Percentiles rank a stretch among this genome's conserved stretches.
Evolutionary conservation across 2,113 vertebrate genomes (phyloP).

Genomic region (Megaleporinus macrocephalus): DNA sequence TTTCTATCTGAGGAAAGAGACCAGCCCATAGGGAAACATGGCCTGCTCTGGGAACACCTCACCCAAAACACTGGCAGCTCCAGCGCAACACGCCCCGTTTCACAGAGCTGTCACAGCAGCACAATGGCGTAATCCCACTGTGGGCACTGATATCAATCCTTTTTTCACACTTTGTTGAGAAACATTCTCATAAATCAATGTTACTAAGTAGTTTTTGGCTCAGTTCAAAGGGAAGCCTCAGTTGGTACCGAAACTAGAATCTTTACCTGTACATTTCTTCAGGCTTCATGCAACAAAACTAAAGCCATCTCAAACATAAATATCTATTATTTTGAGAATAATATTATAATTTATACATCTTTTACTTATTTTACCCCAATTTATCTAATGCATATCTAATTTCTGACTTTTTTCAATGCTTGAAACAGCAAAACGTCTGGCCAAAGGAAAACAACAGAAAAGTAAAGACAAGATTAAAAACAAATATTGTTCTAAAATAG

Average conservation of each 20-base stretch:
- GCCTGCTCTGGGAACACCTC: slow-evolving; percentile 63
- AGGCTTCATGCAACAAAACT: no score
- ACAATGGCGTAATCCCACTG: slow-evolving; percentile 4
- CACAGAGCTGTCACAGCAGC: slow-evolving; percentile 6
- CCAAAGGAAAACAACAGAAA: no score
- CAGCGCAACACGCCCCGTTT: slow-evolving; percentile 7
- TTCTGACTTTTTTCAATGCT: no score
- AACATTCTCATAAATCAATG: not conserved
- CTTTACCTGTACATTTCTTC: no score
- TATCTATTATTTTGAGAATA: no score
- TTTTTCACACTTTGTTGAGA: not conserved
- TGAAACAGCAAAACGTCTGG: no score
- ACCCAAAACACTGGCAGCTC: slow-evolving; percentile 50
- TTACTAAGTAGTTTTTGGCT: no score
- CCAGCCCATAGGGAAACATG: slow-evolving; percentile 75
- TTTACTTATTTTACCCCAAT: not conserved
- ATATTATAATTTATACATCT: not conserved
- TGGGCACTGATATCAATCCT: slow-evolving; percentile 19
- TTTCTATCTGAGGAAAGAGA: slow-evolving; percentile 85
- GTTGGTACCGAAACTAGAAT: no score
- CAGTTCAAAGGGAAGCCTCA: no score
- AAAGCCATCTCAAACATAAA: no score
- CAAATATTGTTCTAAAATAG: no score
- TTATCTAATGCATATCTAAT: not conserved
- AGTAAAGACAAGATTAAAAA: no score